Conservation (phyloP, 2,888 invertebrate species). For the Hirtodrosophila trivittata region DNA sequence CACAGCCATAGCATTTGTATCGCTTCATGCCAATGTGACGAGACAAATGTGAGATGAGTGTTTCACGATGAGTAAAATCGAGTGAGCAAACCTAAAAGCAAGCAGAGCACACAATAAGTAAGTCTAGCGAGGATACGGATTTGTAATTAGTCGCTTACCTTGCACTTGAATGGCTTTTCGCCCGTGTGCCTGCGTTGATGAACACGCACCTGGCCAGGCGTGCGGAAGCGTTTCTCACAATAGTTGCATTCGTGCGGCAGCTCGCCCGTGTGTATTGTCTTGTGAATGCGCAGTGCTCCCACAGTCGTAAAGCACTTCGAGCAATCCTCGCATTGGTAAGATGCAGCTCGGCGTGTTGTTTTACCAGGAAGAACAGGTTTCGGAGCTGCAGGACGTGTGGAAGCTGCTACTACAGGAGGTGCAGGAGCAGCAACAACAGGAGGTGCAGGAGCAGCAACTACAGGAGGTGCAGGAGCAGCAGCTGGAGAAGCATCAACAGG, state of each 20-base stretch:
- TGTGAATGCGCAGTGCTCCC: conserved; percentile 77
- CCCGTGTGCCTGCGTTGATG: conserved; percentile 82
- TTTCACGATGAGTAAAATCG: conserved; percentile 81
- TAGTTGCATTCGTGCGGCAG: conserved; percentile 78
- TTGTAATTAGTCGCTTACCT: conserved; percentile 53
- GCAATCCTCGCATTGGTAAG: conserved; percentile 66
- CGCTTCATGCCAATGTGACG: conserved; percentile 83
- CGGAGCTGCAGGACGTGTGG: conserved; percentile 11
- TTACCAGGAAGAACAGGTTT: conserved; percentile 44
- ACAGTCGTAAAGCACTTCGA: conserved; percentile 75
- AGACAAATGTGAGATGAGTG: conserved; percentile 81
- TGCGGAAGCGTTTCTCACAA: conserved; percentile 81
- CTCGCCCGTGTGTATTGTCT: conserved; percentile 80
- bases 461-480: neutral
- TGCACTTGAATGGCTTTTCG: conserved; percentile 81
- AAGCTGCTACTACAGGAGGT: too few species aligned
- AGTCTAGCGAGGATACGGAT: neutral
- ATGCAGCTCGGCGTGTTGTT: neutral
- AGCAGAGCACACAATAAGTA: neutral
- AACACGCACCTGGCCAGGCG: conserved; percentile 81
- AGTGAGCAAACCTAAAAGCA: conserved; percentile 73
- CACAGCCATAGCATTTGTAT: conserved; percentile 82
- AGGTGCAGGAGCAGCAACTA: neutral
- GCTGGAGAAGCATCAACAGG: neutral
- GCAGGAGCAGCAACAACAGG: neutral